These are phyloP conservation scores for Manacus vitellinus DNA, from an alignment of 2,113 vertebrate species.

Conservation along the genomic window DNA sequence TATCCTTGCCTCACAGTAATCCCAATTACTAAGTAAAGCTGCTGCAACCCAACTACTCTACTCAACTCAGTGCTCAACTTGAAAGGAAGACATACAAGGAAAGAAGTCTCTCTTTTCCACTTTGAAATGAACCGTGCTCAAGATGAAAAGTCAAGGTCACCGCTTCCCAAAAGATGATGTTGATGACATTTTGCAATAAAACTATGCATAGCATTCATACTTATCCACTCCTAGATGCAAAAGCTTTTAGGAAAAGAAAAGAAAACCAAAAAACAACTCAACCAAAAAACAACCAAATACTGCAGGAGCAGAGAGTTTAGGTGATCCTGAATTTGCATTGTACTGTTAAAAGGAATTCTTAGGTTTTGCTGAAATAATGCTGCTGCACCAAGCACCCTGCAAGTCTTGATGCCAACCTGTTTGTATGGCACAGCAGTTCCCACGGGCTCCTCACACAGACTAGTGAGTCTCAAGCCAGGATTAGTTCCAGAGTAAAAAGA, in stretches of 20 bases:
- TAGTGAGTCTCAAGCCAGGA: accelerated
- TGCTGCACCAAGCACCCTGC: neutral
- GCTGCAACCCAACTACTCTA: neutral
- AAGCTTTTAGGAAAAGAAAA: neutral
- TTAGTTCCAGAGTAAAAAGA: neutral
- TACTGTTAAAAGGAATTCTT: neutral
- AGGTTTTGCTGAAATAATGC: neutral
- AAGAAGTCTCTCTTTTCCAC: neutral
- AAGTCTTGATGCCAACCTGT: neutral
- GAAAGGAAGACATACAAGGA: neutral
- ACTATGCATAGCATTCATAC: neutral
- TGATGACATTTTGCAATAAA: neutral
- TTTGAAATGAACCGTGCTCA: neutral
- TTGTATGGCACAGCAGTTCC: accelerated
- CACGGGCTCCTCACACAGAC: neutral
- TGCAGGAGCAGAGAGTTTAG: neutral
- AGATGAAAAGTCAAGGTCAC: neutral
- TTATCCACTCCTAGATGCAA: accelerated
- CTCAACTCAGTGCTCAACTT: neutral
- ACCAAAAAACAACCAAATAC: neutral
- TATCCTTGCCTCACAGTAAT: neutral
- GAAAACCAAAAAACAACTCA: neutral
- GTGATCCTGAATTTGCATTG: neutral
- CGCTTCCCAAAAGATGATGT: neutral
- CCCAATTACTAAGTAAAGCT: neutral